phyloP scores from a whole-genome alignment of 2,888 invertebrate genomes.

The Myopa testacea region DNA sequence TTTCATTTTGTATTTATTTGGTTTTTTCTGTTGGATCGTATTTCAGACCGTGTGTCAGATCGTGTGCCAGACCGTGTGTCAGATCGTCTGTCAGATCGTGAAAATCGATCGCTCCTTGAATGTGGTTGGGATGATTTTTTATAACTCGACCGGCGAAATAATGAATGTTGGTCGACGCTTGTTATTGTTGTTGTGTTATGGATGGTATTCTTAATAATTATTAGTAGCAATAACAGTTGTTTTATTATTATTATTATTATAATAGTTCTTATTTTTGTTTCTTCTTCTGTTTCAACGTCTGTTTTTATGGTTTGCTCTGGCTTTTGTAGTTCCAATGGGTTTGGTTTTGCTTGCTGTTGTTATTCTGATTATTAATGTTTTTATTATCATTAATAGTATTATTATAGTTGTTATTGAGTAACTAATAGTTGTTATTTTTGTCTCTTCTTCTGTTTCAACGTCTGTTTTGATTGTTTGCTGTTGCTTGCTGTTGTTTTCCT shows the following conservation, averaged over 20 bases:
- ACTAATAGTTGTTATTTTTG: background rate
- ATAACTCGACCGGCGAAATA: too few relatives aligned
- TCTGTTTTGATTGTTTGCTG: background rate
- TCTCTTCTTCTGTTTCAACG: background rate
- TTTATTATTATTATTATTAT: background rate
- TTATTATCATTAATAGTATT: too few relatives aligned
- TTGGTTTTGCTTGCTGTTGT: too few relatives aligned
- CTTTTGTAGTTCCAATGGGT: background rate
- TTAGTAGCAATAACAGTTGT: too few relatives aligned
- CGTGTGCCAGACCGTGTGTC: background rate
- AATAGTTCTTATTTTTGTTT: background rate
- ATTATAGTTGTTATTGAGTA: too few relatives aligned
- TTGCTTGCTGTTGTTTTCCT: background rate
- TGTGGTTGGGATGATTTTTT: background rate
- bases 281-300: background rate
- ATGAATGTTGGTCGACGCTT: background rate
- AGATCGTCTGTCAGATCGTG: background rate
- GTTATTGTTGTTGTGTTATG: too few relatives aligned
- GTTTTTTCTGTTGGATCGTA: too few relatives aligned
- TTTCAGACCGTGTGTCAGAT: background rate
- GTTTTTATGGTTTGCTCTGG: background rate
- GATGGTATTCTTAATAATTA: too few relatives aligned
- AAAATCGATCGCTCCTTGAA: slow-evolving; percentile 1
- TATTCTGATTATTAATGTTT: too few relatives aligned
- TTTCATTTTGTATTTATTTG: slow-evolving; percentile 55